Conservation (phyloP, 1,140 invertebrate species). For the Conus ventricosus region DNA sequence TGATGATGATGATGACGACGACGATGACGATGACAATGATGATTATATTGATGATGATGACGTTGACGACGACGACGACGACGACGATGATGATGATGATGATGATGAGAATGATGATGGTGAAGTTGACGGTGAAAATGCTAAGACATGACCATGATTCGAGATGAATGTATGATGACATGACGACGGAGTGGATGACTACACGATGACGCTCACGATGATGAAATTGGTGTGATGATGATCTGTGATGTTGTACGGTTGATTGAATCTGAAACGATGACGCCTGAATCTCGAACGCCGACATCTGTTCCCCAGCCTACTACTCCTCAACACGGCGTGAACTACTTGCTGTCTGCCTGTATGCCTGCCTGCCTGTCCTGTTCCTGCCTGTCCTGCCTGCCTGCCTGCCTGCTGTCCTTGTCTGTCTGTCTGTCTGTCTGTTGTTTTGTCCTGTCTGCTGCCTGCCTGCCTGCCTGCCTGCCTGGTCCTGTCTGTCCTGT, state of each 20-base stretch:
- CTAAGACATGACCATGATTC: no score
- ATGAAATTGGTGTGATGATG: no score
- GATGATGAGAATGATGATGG: no score
- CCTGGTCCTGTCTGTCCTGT: no score
- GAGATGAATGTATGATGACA: no score
- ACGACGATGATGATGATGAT: background rate
- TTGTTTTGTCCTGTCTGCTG: background rate
- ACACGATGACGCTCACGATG: no score
- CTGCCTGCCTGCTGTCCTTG: background rate
- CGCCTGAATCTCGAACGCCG: conserved; percentile 70
- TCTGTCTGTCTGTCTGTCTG: background rate
- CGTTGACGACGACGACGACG: conserved; percentile 8
- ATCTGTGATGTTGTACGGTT: no score
- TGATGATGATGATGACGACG: conserved; percentile 41
- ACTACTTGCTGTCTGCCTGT: conserved; percentile 44
- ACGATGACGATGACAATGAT: conserved; percentile 34
- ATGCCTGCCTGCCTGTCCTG: background rate
- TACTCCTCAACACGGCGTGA: conserved; percentile 70
- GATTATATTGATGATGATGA: conserved; percentile 38
- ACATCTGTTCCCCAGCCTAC: conserved; percentile 71
- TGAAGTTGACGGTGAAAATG: no score
- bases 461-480: background rate
- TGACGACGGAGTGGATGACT: no score
- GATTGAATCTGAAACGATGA: conserved; percentile 69
- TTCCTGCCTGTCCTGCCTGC: background rate